Percentiles rank a stretch among this genome's conserved stretches.
These are phyloP conservation scores for Agonopterix heracliana DNA, from an alignment of 2,888 invertebrate species.

Conservation along the genomic window DNA sequence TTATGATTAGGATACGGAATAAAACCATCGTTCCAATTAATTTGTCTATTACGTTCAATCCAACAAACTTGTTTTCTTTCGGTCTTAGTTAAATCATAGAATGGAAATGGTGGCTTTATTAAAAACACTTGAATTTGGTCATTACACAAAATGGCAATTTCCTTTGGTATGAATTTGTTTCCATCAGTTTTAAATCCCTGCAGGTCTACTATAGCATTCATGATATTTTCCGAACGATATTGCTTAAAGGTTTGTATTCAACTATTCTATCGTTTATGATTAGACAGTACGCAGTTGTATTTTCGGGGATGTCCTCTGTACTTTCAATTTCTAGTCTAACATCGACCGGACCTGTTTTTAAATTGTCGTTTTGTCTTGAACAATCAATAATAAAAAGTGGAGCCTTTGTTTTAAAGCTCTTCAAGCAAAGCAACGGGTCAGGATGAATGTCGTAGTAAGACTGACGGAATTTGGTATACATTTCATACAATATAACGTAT, in stretches of 20 bases:
- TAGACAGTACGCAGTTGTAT: too few species aligned
- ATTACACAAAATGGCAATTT: not conserved
- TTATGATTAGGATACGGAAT: not conserved
- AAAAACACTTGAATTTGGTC: not conserved
- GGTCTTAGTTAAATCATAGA: not conserved
- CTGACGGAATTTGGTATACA: conserved; percentile 10
- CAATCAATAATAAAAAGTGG: conserved; percentile 26
- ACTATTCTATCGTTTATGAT: conserved; percentile 15
- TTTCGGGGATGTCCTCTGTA: too few species aligned
- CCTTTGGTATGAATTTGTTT: conserved; percentile 9
- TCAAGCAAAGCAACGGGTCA: conserved; percentile 8
- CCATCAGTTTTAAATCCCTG: not conserved
- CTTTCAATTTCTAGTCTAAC: too few species aligned
- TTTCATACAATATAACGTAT: not conserved
- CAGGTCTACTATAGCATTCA: conserved; percentile 1
- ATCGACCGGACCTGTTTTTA: not conserved
- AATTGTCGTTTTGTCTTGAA: conserved; percentile 9
- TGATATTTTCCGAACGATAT: conserved; percentile 17
- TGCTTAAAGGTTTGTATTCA: conserved; percentile 20
- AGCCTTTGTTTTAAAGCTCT: conserved; percentile 19
- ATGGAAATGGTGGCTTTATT: not conserved
- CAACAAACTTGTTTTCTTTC: not conserved
- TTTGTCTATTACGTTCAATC: not conserved
- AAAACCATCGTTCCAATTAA: not conserved
- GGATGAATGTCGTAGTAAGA: conserved; percentile 8